phyloP scores from a whole-genome alignment of 2,888 invertebrate genomes.

The Petrolisthes cinctipes region DNA sequence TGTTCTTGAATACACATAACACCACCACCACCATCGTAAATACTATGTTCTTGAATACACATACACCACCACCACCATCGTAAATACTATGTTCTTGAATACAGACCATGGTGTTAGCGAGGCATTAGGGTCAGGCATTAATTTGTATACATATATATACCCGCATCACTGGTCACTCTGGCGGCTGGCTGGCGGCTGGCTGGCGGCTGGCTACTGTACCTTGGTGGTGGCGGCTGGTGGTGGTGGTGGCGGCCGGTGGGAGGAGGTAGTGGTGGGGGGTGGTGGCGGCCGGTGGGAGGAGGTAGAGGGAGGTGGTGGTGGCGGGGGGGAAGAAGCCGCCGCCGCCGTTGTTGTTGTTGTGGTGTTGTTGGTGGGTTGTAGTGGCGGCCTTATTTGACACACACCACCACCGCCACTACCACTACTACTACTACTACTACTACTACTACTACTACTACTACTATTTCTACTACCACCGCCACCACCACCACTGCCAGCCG shows the following conservation, averaged over 20 bases:
- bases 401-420: background rate
- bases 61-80: no score
- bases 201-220: constrained; percentile 18
- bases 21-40: no score
- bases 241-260: constrained; percentile 37
- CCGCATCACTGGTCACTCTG: constrained; percentile 53
- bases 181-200: constrained; percentile 48
- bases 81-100: no score
- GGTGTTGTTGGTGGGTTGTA: no score
- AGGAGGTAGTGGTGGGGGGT: constrained; percentile 44
- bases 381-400: constrained; percentile 21
- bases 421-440: no score
- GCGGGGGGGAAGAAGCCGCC: constrained; percentile 51
- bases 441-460: no score
- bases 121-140: constrained; percentile 58
- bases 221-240: constrained; percentile 52
- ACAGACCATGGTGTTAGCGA: no score
- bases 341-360: no score
- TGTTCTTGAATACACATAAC: no score
- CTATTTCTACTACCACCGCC: no score
- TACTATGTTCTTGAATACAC: no score
- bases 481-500: no score
- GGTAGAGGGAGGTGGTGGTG: constrained; percentile 54
- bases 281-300: constrained; percentile 42
- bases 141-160: constrained; percentile 62